Base-by-base conservation (phyloP, 2,113 vertebrate genomes). In the Cromileptes altivelis region DNA sequence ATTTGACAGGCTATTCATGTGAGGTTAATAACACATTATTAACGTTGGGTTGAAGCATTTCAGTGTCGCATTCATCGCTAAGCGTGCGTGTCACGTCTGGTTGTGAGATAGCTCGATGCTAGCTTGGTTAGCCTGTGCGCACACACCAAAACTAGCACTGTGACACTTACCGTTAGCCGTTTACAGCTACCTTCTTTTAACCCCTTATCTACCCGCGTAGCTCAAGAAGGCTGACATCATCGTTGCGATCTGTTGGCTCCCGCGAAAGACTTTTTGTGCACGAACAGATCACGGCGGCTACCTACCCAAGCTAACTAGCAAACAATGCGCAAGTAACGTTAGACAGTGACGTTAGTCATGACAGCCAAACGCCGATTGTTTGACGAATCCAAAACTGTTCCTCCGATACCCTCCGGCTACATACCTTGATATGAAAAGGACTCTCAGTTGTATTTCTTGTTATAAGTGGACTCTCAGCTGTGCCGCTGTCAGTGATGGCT, bases 401-500 rank as follows among this genome's bases (percentile, higher is more conserved):
- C 14, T 19, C 19, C 1, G 1, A 62, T 17, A 18, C 0, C 19
- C n/a, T 33, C 0, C 49, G n/a, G 18, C 6, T 17, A 25, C 93
- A 85, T 86, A 95, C 95, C 91, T 89, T 25, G 57, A 52, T 57
- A 42, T 50, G 9, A 42, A 84, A 81, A 50, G 15, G 27, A 18
- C 30, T 89, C 40, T 85, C 68, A 0, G 65, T 42, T 55, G 27
- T 25, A 25, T 71, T 40, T 45, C 23, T 64, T 55, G 0, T 72
- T 68, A 4, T 25, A 61, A 78, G 50, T 21, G 17, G 18, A n/a
- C 68, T 57, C 73, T 60, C 69, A 65, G 75, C 74, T 45, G 77
- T 52, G n/a, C 68, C 11, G 81, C 88, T 84, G 87, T 95, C 90
- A 94, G 86, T 89, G 37, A n/a, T 14, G 64, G 67, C 86, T 80